These are phyloP conservation scores for Mesembrinibis cayennensis DNA, from an alignment of 2,113 vertebrate species.

Conservation along the genomic window DNA sequence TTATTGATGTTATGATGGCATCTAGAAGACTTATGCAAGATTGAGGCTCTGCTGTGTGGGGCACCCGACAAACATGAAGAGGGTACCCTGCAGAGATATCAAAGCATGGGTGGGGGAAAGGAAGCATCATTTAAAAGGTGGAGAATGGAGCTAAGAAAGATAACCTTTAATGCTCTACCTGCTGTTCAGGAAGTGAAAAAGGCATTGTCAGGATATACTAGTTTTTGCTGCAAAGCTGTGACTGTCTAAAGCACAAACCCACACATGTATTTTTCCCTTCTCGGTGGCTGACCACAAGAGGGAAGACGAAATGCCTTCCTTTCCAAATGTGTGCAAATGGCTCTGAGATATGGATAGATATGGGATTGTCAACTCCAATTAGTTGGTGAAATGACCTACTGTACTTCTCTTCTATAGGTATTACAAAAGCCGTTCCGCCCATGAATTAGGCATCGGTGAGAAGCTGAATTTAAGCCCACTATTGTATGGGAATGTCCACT, in stretches of 20 bases:
- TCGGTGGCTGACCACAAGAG: not conserved
- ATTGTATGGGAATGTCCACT: constrained; percentile 63
- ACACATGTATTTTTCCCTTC: not conserved
- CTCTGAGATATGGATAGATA: constrained; percentile 42
- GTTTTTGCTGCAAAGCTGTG: not conserved
- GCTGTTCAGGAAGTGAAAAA: not conserved
- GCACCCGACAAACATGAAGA: not conserved
- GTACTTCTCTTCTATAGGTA: constrained; percentile 54
- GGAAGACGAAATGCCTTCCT: not conserved
- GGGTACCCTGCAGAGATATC: not conserved
- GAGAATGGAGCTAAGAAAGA: not conserved
- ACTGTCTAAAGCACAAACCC: not conserved
- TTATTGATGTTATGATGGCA: not conserved
- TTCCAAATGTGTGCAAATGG: not conserved
- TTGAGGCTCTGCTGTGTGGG: not conserved
- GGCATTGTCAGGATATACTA: not conserved
- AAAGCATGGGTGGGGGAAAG: not conserved
- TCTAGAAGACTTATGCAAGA: not conserved
- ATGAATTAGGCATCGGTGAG: constrained; percentile 47
- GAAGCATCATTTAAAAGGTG: not conserved
- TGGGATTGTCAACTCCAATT: constrained; percentile 34
- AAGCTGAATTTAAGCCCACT: constrained; percentile 64
- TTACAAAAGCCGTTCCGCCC: constrained; percentile 39
- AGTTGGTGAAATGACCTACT: constrained; percentile 31
- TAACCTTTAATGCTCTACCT: not conserved